Evolutionary conservation across 2,888 invertebrate genomes (phyloP).

Genomic region (Dasypolia templi): DNA sequence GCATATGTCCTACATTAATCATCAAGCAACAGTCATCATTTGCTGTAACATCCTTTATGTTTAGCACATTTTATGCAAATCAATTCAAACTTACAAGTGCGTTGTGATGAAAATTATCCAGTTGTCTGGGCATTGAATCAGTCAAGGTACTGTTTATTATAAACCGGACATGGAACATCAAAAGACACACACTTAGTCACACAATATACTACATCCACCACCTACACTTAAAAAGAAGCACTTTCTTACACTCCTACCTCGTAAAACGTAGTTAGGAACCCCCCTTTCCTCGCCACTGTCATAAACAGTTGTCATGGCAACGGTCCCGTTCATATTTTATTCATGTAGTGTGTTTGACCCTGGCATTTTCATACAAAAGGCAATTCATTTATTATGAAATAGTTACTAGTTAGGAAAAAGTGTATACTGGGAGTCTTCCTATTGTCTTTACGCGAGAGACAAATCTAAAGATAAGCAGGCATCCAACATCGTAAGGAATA

Average conservation of each 20-base stretch:
- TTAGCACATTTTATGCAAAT: background rate
- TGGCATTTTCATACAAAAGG: slow-evolving; percentile 39
- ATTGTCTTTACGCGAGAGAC: background rate
- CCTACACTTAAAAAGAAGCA: slow-evolving; percentile 3
- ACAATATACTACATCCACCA: background rate
- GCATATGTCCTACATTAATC: too few species aligned
- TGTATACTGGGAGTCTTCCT: background rate
- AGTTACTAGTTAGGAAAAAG: slow-evolving; percentile 16
- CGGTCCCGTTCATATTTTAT: slow-evolving; percentile 61
- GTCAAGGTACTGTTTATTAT: background rate
- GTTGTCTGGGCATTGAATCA: too few species aligned
- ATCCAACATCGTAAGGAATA: background rate
- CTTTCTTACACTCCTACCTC: slow-evolving; percentile 6
- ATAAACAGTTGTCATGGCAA: slow-evolving; percentile 55
- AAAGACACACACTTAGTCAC: background rate
- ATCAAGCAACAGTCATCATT: too few species aligned
- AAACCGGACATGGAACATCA: background rate
- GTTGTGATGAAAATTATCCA: too few species aligned
- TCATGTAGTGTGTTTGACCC: slow-evolving; percentile 56
- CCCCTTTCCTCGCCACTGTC: slow-evolving; percentile 24
- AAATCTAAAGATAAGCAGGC: background rate
- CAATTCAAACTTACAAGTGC: background rate
- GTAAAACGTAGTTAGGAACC: slow-evolving; percentile 15
- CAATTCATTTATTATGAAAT: slow-evolving; percentile 39
- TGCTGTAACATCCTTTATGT: background rate